phyloP scores from a whole-genome alignment of 2,888 invertebrate genomes.

The Taphrorychus bicolor region DNA sequence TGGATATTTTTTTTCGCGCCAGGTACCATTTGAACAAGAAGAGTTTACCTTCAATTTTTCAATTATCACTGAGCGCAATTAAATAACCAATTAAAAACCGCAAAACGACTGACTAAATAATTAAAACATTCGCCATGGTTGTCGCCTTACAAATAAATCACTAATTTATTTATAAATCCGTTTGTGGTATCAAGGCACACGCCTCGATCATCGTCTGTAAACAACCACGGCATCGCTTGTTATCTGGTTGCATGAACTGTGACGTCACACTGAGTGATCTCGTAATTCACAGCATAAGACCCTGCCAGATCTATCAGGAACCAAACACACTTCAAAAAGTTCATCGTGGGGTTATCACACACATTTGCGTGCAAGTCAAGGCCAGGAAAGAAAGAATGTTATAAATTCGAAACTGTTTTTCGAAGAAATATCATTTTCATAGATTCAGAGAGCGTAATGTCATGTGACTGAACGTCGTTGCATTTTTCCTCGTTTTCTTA shows the following conservation, averaged over 20 bases:
- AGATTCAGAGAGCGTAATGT: background rate
- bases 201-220: background rate
- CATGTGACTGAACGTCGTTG: background rate
- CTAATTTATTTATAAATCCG: background rate
- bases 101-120: background rate
- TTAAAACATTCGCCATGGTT: background rate
- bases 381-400: too few relatives aligned
- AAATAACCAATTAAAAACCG: too few relatives aligned
- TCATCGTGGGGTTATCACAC: background rate
- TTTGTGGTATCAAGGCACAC: background rate
- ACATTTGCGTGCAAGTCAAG: background rate
- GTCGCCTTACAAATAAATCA: background rate
- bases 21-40: too few relatives aligned
- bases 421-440: background rate
- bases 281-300: background rate
- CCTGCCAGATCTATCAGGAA: background rate
- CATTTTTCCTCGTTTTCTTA: background rate
- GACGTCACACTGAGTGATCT: background rate
- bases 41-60: too few relatives aligned
- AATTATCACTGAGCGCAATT: too few relatives aligned
- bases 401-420: background rate
- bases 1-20: background rate
- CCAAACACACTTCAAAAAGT: background rate
- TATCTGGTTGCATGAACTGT: background rate
- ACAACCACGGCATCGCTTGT: background rate